These are phyloP conservation scores for Eristalinus sepulchralis DNA, from an alignment of 2,888 invertebrate species.

Conservation along the genomic window DNA sequence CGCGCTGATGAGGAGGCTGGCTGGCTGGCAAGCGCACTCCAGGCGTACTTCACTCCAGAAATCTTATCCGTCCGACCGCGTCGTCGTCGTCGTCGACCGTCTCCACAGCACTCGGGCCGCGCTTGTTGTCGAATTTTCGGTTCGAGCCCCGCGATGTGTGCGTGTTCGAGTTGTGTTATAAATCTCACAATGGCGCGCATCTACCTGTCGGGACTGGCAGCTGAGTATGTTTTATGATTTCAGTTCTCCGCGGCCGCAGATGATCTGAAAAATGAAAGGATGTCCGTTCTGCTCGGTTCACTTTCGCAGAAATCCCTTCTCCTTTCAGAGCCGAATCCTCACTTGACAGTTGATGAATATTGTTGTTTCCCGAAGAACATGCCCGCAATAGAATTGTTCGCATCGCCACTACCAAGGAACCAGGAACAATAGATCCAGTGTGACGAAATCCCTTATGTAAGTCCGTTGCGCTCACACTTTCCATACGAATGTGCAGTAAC, in stretches of 20 bases:
- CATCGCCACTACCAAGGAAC: not conserved
- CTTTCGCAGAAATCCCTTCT: not conserved
- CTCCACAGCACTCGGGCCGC: not conserved
- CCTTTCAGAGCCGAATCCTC: not conserved
- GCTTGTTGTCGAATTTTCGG: constrained; percentile 27
- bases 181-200: constrained; percentile 50
- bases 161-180: constrained; percentile 4
- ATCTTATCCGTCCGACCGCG: constrained; percentile 3
- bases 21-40: constrained; percentile 57
- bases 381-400: not conserved
- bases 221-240: constrained; percentile 20
- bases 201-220: constrained; percentile 46
- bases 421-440: constrained; percentile 1
- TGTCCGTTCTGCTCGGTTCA: constrained; percentile 6
- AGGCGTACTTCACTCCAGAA: constrained; percentile 50
- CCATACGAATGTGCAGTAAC: constrained; percentile 40
- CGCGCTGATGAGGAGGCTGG: constrained; percentile 25
- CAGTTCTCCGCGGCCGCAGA: not conserved
- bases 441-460: constrained; percentile 36
- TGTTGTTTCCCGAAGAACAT: not conserved
- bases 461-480: constrained; percentile 32
- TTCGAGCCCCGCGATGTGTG: constrained; percentile 1
- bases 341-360: not conserved
- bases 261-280: constrained; percentile 22
- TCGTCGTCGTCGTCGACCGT: not conserved